Conservation (phyloP, 2,797 vertebrate genomes). For the Poliocrania exsul region DNA sequence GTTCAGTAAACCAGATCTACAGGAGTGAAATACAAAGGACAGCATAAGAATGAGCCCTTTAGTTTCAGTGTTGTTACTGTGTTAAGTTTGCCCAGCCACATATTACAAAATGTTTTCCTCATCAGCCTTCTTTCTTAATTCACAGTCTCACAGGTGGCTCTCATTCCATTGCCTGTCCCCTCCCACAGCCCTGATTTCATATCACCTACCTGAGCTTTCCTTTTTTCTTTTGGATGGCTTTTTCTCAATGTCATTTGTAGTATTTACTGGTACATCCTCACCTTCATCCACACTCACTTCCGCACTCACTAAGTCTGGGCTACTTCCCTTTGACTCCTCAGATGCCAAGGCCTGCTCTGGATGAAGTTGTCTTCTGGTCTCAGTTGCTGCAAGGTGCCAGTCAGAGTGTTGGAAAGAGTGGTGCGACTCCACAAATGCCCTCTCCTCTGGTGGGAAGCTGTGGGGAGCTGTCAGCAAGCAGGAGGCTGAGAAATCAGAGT, state of each 20-base stretch:
- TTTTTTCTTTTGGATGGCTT: constrained; percentile 87
- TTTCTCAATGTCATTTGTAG: constrained; percentile 83
- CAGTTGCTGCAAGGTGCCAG: constrained; percentile 87
- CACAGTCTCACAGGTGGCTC: background rate
- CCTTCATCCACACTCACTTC: constrained; percentile 79
- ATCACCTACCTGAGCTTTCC: constrained; percentile 88
- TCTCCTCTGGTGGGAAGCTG: constrained; percentile 83
- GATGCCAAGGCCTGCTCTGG: constrained; percentile 73
- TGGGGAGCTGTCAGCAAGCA: constrained; percentile 88
- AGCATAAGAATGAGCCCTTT: background rate
- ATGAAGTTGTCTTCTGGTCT: constrained; percentile 77
- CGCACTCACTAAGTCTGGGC: constrained; percentile 73
- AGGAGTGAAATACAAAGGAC: background rate
- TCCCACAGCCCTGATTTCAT: background rate
- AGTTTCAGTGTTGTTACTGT: background rate
- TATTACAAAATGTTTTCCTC: background rate
- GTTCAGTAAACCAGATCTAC: background rate
- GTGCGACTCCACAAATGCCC: constrained; percentile 82
- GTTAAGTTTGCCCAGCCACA: background rate
- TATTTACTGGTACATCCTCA: constrained; percentile 79
- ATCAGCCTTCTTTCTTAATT: background rate
- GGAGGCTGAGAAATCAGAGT: constrained; percentile 89
- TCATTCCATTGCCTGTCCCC: background rate
- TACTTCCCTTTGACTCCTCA: constrained; percentile 77
- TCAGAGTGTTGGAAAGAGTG: constrained; percentile 80